These are phyloP conservation scores for Cenopis cana DNA, from an alignment of 2,888 invertebrate species.

Conservation along the genomic window DNA sequence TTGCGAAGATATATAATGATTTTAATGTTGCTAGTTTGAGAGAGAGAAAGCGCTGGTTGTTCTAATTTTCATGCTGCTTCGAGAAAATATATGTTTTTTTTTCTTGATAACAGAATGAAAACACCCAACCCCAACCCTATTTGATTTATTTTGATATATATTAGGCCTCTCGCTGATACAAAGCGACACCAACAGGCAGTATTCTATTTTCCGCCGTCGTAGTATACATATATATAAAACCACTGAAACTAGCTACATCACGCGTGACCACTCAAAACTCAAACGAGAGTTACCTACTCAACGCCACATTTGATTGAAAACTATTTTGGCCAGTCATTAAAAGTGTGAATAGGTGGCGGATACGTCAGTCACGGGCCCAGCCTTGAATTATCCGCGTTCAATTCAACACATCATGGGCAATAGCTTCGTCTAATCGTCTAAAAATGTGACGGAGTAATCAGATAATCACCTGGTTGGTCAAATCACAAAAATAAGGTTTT, in stretches of 20 bases:
- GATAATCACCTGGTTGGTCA: constrained; percentile 29
- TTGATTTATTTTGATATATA: too few relatives aligned
- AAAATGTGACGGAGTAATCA: constrained; percentile 58
- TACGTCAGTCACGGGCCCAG: constrained; percentile 67
- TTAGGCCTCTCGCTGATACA: too few relatives aligned
- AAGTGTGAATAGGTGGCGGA: constrained; percentile 57
- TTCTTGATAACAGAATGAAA: too few relatives aligned
- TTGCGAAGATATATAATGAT: too few relatives aligned
- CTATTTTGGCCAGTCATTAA: constrained; percentile 13
- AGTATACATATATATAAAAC: too few relatives aligned
- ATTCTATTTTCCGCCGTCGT: too few relatives aligned
- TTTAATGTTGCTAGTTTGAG: too few relatives aligned
- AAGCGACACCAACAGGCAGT: too few relatives aligned
- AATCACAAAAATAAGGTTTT: constrained; percentile 17
- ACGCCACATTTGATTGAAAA: constrained; percentile 22
- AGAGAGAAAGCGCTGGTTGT: too few relatives aligned
- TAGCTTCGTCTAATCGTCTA: constrained; percentile 48
- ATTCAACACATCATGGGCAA: constrained; percentile 64
- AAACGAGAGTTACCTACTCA: constrained; percentile 14
- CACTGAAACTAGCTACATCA: constrained; percentile 1
- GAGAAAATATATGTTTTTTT: too few relatives aligned
- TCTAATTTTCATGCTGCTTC: too few relatives aligned
- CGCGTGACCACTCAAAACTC: background rate
- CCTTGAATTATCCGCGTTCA: constrained; percentile 77
- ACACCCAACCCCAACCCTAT: too few relatives aligned